These are phyloP conservation scores for Luidia sarsii DNA, from an alignment of 53 echinoderm and acorn worm species.

Conservation along the genomic window DNA sequence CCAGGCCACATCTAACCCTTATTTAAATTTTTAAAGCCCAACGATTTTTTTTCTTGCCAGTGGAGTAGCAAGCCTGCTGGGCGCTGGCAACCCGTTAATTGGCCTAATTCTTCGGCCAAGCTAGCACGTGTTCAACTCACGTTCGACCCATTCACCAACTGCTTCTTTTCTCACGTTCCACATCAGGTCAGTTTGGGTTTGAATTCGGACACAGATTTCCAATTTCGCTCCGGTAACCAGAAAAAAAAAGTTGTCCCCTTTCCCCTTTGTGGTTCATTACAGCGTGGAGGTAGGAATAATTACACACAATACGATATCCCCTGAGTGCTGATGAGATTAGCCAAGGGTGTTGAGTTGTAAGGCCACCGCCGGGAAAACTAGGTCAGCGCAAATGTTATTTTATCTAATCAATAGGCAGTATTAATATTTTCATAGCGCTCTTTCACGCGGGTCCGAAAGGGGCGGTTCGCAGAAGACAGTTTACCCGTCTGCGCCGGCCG, in stretches of 20 bases:
- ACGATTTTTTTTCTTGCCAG: too few relatives aligned
- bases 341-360: conserved; percentile 1
- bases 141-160: conserved; percentile 28
- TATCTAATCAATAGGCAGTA: conserved; percentile 52
- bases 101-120: too few relatives aligned
- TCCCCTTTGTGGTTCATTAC: too few relatives aligned
- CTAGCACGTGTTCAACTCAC: conserved; percentile 23
- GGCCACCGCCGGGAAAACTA: conserved; percentile 7
- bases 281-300: too few relatives aligned
- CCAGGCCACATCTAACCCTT: too few relatives aligned
- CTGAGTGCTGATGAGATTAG: conserved; percentile 33
- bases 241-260: too few relatives aligned
- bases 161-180: conserved; percentile 40
- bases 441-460: conserved; percentile 28
- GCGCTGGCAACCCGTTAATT: too few relatives aligned
- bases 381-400: conserved; percentile 54
- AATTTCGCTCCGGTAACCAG: too few relatives aligned
- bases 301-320: too few relatives aligned
- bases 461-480: background rate
- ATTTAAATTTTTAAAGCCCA: too few relatives aligned
- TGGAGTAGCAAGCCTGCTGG: too few relatives aligned
- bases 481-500: background rate
- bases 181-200: conserved; percentile 24
- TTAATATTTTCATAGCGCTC: conserved; percentile 47
- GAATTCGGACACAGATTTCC: too few relatives aligned